Conservation (phyloP, 2,113 vertebrate genomes). For the Eclectus roratus region DNA sequence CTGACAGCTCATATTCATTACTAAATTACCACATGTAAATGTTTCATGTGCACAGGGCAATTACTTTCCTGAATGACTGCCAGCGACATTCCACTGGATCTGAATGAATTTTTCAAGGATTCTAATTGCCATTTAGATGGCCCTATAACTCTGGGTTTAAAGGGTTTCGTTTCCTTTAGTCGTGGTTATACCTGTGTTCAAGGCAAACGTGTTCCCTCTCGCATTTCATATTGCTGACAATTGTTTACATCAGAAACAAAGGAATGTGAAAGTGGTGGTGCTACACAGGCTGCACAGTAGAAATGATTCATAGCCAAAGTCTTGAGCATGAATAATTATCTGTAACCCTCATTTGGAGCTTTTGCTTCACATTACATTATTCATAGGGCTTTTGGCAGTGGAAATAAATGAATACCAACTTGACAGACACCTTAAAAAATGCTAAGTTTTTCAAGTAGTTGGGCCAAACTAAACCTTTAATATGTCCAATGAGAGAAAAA, state of each 20-base stretch:
- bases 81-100: slow-evolving; percentile 53
- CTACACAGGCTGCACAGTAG: not conserved
- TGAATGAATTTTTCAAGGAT: slow-evolving; percentile 53
- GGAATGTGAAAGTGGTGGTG: not conserved
- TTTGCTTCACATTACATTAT: not conserved
- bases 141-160: not conserved
- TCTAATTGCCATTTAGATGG: slow-evolving; percentile 28
- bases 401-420: slow-evolving; percentile 12
- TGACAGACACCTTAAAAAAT: slow-evolving; percentile 9
- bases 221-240: not conserved
- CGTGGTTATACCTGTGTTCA: not conserved
- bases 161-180: not conserved
- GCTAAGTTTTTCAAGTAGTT: not conserved
- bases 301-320: slow-evolving; percentile 25
- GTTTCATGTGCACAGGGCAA: slow-evolving; percentile 51
- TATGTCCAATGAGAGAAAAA: not conserved
- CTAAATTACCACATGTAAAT: slow-evolving; percentile 51
- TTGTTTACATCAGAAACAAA: slow-evolving; percentile 16
- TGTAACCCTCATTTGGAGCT: not conserved
- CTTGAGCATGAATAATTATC: slow-evolving; percentile 33
- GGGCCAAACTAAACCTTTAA: not conserved
- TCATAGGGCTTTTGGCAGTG: slow-evolving; percentile 14
- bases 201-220: not conserved
- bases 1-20: slow-evolving; percentile 47
- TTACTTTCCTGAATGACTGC: slow-evolving; percentile 54